A percentile compares a stretch with the other conserved stretches of the same genome.
phyloP scores from a whole-genome alignment of 2,888 invertebrate genomes.

The Ceriagrion tenellum region DNA sequence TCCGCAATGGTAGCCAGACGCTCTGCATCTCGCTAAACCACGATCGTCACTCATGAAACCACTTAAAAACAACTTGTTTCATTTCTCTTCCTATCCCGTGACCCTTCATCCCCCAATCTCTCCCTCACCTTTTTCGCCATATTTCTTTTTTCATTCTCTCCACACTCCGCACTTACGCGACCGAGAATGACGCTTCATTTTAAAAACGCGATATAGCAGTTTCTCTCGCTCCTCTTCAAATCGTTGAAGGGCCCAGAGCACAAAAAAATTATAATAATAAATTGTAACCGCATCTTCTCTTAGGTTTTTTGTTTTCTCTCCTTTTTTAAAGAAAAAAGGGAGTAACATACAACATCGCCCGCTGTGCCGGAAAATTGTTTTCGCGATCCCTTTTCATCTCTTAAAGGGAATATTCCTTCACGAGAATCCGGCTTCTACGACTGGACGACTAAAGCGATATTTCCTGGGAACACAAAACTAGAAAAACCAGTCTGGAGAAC shows the following conservation, averaged over 20 bases:
- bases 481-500: no score
- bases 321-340: neutral
- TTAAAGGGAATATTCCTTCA: neutral
- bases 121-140: neutral
- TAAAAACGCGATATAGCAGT: neutral
- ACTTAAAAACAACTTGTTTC: neutral
- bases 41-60: neutral
- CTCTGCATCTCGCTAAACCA: neutral
- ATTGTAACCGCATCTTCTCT: neutral
- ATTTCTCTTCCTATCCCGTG: neutral
- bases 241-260: neutral
- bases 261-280: neutral
- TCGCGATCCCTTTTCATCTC: neutral
- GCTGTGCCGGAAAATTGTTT: conserved; percentile 3
- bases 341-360: neutral
- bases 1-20: neutral
- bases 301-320: neutral
- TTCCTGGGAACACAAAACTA: neutral
- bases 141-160: neutral
- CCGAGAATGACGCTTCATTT: neutral
- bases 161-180: neutral
- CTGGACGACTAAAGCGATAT: neutral
- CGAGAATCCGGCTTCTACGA: neutral
- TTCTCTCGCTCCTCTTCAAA: neutral
- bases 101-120: neutral